Evolutionary conservation across 2,888 invertebrate species (phyloP), one percentile per base, ranked within the genome.

Genomic region (Athripsodes cinereus): DNA sequence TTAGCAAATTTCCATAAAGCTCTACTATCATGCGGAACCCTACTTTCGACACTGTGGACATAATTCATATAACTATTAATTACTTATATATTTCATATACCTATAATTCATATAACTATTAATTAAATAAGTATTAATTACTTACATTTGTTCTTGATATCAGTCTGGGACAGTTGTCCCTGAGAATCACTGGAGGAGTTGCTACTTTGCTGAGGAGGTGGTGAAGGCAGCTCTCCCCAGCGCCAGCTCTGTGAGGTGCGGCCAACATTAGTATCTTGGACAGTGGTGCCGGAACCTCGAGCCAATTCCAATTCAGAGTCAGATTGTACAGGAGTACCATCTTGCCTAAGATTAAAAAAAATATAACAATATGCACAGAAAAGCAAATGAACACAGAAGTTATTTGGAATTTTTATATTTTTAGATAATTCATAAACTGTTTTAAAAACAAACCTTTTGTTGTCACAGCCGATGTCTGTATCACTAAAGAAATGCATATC

Each of bases 401-500:
- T n/a, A n/a, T n/a, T n/a, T n/a, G n/a, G n/a, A n/a, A n/a, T n/a
- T n/a, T n/a, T n/a, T n/a, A n/a, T n/a, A n/a, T n/a, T n/a, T n/a
- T n/a, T n/a, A n/a, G n/a, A n/a, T n/a, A n/a, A n/a, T n/a, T n/a
- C n/a, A n/a, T n/a, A n/a, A n/a, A n/a, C n/a, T n/a, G n/a, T 26
- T 6, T 26, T 26, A 10, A 10, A 10, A 3, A 31, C 20, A 2
- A 53, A 59, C 59, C 59, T 56, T 40, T 22, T 52, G 22, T 49
- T 26, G 6, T 54, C 55, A 50, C 47, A 83, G n/a, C 88, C 88
- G 52, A 92, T 78, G 77, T 96, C 96, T 0, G 92, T 90, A 70
- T 96, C 96, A 70, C 96, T 96, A 75, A 92, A 96, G 78, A 95
- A 95, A 70, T 94, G 90, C 65, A 88, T 85, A 70, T 89, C 88